Percentiles rank a stretch among this genome's conserved stretches.
These are phyloP conservation scores for Diadromus collaris DNA, from an alignment of 2,888 invertebrate genomes.

Conservation along the genomic window DNA sequence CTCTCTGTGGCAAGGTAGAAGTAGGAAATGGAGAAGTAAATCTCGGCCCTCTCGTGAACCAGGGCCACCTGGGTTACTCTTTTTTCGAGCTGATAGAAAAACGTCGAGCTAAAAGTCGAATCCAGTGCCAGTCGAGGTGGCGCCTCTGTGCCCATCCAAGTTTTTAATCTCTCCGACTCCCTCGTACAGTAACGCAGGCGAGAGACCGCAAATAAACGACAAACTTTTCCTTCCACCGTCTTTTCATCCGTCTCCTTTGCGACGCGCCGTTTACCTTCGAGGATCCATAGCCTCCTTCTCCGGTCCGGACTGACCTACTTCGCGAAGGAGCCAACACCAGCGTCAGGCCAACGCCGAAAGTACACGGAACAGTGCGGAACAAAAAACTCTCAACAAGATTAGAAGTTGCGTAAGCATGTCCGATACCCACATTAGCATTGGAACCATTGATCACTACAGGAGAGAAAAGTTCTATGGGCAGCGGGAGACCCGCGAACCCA, in stretches of 20 bases:
- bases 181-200: conserved; percentile 35
- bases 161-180: conserved; percentile 49
- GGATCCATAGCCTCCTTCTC: conserved; percentile 8
- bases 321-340: neutral
- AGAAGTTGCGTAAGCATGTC: neutral
- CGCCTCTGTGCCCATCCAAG: conserved; percentile 28
- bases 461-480: neutral
- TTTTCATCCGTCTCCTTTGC: conserved; percentile 14
- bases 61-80: conserved; percentile 29
- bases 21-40: conserved; percentile 45
- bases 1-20: conserved; percentile 15
- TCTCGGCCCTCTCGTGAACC: conserved; percentile 22
- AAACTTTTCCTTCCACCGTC: conserved; percentile 38
- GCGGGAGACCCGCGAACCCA: neutral
- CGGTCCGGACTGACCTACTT: conserved; percentile 22
- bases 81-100: conserved; percentile 49
- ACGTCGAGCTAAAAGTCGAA: conserved; percentile 51
- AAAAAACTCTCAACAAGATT: neutral
- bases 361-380: neutral
- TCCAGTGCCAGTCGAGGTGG: conserved; percentile 15
- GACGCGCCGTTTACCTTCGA: conserved; percentile 24
- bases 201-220: conserved; percentile 55
- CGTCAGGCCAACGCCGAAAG: neutral
- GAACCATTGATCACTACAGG: neutral
- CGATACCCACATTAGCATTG: neutral